Conservation (phyloP, 2,888 invertebrate species). For the Chrysolina oricalcia region DNA sequence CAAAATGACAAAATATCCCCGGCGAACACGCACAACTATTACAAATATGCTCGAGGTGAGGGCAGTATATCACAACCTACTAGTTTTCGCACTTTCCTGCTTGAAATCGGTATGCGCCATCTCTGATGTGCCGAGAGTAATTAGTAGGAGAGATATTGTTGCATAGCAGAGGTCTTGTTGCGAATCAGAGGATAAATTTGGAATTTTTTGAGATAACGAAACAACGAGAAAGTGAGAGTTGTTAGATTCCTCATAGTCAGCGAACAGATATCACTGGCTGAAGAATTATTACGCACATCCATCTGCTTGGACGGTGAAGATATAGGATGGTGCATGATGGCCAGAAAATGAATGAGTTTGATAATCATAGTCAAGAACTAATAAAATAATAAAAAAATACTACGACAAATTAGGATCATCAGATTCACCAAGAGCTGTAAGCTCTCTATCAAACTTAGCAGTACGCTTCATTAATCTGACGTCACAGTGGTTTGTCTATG, state of each 20-base stretch:
- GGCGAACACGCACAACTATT: constrained; percentile 15
- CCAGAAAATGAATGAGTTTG: too few species aligned
- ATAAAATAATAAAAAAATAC: too few species aligned
- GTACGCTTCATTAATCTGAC: too few species aligned
- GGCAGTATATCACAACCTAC: constrained; percentile 60
- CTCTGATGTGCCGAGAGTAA: constrained; percentile 49
- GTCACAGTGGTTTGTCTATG: too few species aligned
- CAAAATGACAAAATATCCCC: constrained; percentile 16
- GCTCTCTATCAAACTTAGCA: too few species aligned
- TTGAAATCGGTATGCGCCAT: constrained; percentile 52
- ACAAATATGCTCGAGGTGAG: constrained; percentile 52
- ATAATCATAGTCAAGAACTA: too few species aligned
- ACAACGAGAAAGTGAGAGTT: constrained; percentile 33
- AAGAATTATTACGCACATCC: constrained; percentile 20
- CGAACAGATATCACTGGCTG: constrained; percentile 45
- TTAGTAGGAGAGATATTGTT: constrained; percentile 51
- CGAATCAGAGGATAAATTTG: constrained; percentile 43
- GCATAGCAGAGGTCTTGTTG: constrained; percentile 40
- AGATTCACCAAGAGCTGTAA: too few species aligned
- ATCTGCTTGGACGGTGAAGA: background rate
- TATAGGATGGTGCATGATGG: background rate
- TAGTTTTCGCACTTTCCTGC: constrained; percentile 60
- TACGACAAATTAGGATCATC: too few species aligned
- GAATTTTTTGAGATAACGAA: constrained; percentile 38
- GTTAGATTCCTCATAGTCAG: constrained; percentile 18